Percentiles rank a stretch among this genome's conserved stretches.
Evolutionary conservation across 2,113 vertebrate species (phyloP).

Genomic region (Notarius lentiginosus): DNA sequence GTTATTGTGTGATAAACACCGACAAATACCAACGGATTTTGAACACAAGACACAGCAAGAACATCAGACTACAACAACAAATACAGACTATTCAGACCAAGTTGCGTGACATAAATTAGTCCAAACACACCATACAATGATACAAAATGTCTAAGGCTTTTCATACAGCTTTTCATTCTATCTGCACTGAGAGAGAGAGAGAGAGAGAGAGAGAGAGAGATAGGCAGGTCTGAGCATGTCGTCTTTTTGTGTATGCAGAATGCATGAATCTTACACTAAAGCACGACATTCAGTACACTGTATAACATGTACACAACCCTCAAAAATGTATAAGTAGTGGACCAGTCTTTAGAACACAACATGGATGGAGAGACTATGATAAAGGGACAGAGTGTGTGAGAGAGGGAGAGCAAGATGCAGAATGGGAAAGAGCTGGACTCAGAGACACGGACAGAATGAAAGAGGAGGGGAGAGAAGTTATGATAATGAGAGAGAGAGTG

Average conservation of each 20-base stretch:
- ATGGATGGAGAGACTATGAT: background rate
- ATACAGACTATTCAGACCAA: background rate
- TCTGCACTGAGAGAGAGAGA: background rate
- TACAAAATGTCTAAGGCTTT: background rate
- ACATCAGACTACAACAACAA: background rate
- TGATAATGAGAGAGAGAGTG: background rate
- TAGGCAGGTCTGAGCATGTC: conserved; percentile 25
- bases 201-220: too few species aligned
- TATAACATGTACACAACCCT: too few species aligned
- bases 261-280: background rate
- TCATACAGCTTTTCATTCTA: background rate
- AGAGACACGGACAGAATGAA: background rate
- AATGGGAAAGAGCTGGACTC: background rate
- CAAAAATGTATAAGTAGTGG: background rate
- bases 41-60: background rate
- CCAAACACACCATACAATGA: background rate
- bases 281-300: background rate
- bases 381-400: background rate
- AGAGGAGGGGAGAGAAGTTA: background rate
- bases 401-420: background rate
- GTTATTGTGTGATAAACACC: background rate
- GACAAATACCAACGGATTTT: background rate
- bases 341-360: background rate
- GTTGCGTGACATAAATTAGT: background rate
- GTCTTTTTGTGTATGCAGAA: conserved; percentile 14